phyloP scores from a whole-genome alignment of 2,888 invertebrate species.

The Drosophila sordidula region DNA sequence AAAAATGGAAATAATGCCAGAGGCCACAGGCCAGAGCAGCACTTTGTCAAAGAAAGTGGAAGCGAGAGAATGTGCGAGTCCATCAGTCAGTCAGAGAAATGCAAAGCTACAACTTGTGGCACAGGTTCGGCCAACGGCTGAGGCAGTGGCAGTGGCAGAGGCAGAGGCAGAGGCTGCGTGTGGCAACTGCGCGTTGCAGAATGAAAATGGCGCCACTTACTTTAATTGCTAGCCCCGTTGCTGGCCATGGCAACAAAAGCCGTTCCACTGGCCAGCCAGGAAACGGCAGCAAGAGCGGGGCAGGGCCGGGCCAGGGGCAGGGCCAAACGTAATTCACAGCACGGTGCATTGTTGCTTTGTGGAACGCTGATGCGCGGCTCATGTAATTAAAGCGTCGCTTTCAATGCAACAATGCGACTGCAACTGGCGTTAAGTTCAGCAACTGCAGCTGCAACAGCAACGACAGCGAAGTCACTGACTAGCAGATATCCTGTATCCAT shows the following conservation, averaged over 20 bases:
- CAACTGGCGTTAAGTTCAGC: slow-evolving; percentile 46
- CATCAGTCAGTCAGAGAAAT: slow-evolving; percentile 39
- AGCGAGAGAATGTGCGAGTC: slow-evolving; percentile 22
- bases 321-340: neutral
- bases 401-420: slow-evolving; percentile 67
- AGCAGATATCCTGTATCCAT: neutral
- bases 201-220: slow-evolving; percentile 73
- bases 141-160: neutral
- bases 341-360: slow-evolving; percentile 51
- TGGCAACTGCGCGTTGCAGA: slow-evolving; percentile 44
- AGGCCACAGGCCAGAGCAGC: slow-evolving; percentile 12
- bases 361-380: slow-evolving; percentile 47
- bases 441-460: slow-evolving; percentile 4
- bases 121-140: neutral
- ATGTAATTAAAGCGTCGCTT: slow-evolving; percentile 72
- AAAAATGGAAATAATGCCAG: slow-evolving; percentile 26
- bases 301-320: neutral
- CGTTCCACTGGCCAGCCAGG: slow-evolving; percentile 1
- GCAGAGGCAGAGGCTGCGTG: slow-evolving; percentile 10
- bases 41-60: slow-evolving; percentile 28
- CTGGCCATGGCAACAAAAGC: slow-evolving; percentile 42
- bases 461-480: neutral
- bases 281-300: neutral
- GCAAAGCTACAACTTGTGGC: slow-evolving; percentile 22
- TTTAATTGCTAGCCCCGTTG: slow-evolving; percentile 64